Evolutionary conservation across 2,888 invertebrate species (phyloP), one percentile per base, ranked within the genome.

Genomic region (Autographa gamma): DNA sequence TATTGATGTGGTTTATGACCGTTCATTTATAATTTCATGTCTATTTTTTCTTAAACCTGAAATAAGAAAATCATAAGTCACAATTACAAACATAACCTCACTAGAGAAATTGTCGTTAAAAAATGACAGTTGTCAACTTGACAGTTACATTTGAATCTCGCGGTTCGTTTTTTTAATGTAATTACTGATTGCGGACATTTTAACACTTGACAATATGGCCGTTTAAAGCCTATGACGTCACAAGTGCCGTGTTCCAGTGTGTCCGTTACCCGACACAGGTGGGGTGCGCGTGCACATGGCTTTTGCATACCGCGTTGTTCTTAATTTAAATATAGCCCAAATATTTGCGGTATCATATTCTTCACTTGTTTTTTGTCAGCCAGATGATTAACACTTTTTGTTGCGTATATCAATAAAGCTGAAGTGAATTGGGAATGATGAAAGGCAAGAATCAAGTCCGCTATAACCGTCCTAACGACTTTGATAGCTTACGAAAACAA

Each of bases 211-310:
- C 59, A 19, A 63, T 62, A 48, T 31, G 43, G 66, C 69, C 54
- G 72, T 64, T 69, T 56, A 63, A 43, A 62, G 52, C 62, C 71
- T 69, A 69, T 75, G 75, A 77, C 66, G 63, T 70, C 81, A 75
- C 74, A 80, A 71, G 72, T 74, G 60, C 66, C 59, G 60, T 65
- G 72, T 73, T 73, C 68, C 74, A 69, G 77, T 68, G 66, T 73
- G 83, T 82, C 82, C 83, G 81, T 77, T 81, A 77, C 71, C 64
- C 59, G 60, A 63, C 72, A 83, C 82, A 82, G 84, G 86, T 86
- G 85, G 65, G 65, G 67, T 66, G 69, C 76, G 72, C 71, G 52
- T 41, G 72, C 61, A 69, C 71, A 69, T 69, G 41, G 60, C 58
- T 72, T 66, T 65, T 73, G 66, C 16, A 52, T 66, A 68, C 54